Base-by-base conservation (phyloP, 2,113 vertebrate genomes). In the Lathamus discolor region DNA sequence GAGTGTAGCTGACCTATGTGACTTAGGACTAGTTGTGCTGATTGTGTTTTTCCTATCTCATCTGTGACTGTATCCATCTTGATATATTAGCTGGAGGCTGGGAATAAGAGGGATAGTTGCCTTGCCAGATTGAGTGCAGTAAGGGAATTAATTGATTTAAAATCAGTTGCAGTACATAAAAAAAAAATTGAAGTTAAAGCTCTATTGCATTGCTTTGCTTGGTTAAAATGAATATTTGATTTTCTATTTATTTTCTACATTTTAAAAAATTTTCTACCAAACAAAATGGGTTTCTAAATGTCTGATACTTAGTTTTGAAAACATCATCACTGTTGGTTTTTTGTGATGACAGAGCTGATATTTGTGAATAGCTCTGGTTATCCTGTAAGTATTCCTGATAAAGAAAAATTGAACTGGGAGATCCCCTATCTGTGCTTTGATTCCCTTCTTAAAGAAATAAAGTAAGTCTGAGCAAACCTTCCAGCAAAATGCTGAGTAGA, bases 311-410 rank as follows among this genome's bases (percentile, higher is more conserved):
- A 17, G 7, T 80, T 83, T 90, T 52, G 1, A 37, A 55, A 73
- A 20, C 31, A 52, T 24, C n/a, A 49, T 2, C 0, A 0, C 15
- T 69, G 4, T 6, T 57, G 9, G 7, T 4, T 18, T 61, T 48
- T 39, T 33, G 29, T 48, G 4, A 6, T 29, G 46, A 20, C 11
- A 27, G n/a, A 90, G 37, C 37, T 46, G n/a, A 8, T 54, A 6
- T 70, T 74, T 41, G 2, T 61, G 17, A 70, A 37, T 74, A 59
- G 6, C 10, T 74, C 6, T 93, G 28, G 12, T 66, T 74, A 11
- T 74, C 31, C 22, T 2, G 1, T 39, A n/a, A 74, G 18, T 88
- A 23, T 35, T 74, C 20, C n/a, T 49, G 4, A 25, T 57, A 16
- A 19, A 48, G 67, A 75, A 77, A 55, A n/a, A 13, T 6, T 8